These are phyloP conservation scores for Trachymyrmex cornetzi DNA, from an alignment of 1,140 invertebrate genomes.

Conservation along the genomic window DNA sequence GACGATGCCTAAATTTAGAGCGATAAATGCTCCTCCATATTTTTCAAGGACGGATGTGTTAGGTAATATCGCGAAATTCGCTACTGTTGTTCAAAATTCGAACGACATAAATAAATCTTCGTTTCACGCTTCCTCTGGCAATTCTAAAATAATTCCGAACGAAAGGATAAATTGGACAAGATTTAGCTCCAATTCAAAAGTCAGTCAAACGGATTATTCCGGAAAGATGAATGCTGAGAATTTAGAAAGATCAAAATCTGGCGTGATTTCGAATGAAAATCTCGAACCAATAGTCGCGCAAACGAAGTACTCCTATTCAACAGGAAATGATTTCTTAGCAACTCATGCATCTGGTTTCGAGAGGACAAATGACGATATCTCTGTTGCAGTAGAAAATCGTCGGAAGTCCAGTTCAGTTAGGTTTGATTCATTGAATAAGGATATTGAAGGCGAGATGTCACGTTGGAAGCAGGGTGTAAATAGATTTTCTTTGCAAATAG, in stretches of 20 bases:
- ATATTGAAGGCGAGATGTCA: not conserved
- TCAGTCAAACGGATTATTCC: not conserved
- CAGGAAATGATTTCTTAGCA: not conserved
- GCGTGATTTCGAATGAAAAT: not conserved
- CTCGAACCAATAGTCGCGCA: not conserved
- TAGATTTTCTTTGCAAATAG: not conserved
- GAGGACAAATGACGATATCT: not conserved
- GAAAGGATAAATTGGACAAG: not conserved
- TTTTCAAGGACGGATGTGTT: not conserved
- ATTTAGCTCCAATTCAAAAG: not conserved
- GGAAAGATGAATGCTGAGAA: not conserved
- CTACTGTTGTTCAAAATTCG: not conserved
- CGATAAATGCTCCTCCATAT: not conserved
- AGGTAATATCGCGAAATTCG: not conserved
- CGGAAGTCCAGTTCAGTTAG: not conserved
- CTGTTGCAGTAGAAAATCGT: not conserved
- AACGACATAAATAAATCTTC: not conserved
- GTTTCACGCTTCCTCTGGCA: no score
- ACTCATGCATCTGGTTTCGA: not conserved
- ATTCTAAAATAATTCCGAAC: not conserved
- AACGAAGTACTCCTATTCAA: not conserved
- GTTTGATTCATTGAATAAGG: not conserved
- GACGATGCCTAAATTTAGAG: conserved; percentile 28
- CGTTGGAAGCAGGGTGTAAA: conserved; percentile 3
- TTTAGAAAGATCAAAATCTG: conserved; percentile 8